Evolutionary conservation across 2,113 vertebrate species (phyloP).

Genomic region (Columba janthina): DNA sequence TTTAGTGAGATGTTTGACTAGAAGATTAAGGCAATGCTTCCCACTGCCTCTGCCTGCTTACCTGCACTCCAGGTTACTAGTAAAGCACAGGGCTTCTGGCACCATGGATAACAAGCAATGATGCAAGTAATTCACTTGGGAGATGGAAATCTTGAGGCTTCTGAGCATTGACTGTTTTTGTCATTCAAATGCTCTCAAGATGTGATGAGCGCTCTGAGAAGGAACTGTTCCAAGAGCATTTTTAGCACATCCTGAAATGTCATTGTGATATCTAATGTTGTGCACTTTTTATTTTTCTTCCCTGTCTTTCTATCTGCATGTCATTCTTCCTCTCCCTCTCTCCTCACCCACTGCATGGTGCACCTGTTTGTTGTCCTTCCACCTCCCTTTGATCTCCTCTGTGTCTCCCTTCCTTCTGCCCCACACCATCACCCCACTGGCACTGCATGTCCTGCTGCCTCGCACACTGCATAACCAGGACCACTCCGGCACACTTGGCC

Average conservation of each 20-base stretch:
- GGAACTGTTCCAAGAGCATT: constrained; percentile 66
- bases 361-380: constrained; percentile 42
- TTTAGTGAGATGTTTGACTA: constrained; percentile 9
- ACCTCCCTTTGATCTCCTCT: constrained; percentile 3
- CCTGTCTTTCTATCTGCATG: constrained; percentile 72
- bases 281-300: constrained; percentile 83
- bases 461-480: constrained; percentile 88
- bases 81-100: constrained; percentile 21
- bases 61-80: constrained; percentile 55
- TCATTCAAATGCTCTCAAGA: constrained; percentile 39
- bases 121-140: constrained; percentile 29
- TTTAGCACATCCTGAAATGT: constrained; percentile 69
- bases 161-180: constrained; percentile 39
- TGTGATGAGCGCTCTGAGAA: constrained; percentile 47
- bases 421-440: constrained; percentile 48
- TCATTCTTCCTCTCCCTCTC: constrained; percentile 46
- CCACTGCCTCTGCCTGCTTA: constrained; percentile 67
- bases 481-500: constrained; percentile 98
- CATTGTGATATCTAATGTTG: constrained; percentile 76
- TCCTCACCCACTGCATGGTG: constrained; percentile 84
- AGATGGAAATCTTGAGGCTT: constrained; percentile 34
- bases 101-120: background rate
- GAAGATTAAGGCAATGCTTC: constrained; percentile 44
- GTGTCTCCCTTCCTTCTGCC: constrained; percentile 47
- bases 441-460: constrained; percentile 84